Evolutionary conservation across 2,888 invertebrate species (phyloP), one percentile per base, ranked within the genome.

Genomic region (Cataglyphis livida): DNA sequence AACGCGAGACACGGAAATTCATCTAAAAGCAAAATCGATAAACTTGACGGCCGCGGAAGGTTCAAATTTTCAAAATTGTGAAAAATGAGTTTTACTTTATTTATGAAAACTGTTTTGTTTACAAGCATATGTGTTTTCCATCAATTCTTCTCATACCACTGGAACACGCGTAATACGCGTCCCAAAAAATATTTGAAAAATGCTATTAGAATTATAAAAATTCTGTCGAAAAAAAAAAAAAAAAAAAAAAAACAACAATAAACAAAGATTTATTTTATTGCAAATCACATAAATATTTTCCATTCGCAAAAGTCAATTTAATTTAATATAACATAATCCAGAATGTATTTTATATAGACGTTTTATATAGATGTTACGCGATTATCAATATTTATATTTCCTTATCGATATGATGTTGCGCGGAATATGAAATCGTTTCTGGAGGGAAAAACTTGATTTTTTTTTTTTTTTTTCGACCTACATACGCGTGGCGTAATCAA

Each of bases 21-120:
- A 25, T 51, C 21, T 76, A 15, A 41, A 57, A 28, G 41, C n/a
- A n/a, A 25, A 41, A 76, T 76, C 57, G 68, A 41, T 41, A 54
- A 76, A 76, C 38, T 48, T 41, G 41, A 76, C 28, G 68, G n/a
- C 15, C 54, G 38, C 32, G 9, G 66, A 76, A 76, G 28, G 68
- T 41, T 54, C 41, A 15, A 76, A 66, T 76, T 76, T 66, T 66
- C 76, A 21, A 66, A 76, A 68, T 68, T 57, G 51, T 66, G 54
- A 76, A 76, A 76, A 76, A 76, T 76, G 54, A 38, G 12, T 68
- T 68, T 68, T 54, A 57, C 57, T 76, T 76, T 76, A 54, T 57
- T 68, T 76, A 75, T 76, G 35, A 76, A 68, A 76, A 76, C 76
- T n/a, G 76, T 57, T 68, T 51, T 51, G 15, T 51, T 51, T n/a